Base-by-base conservation (phyloP, 2,888 invertebrate species). In the Deladenus siricidicola region DNA sequence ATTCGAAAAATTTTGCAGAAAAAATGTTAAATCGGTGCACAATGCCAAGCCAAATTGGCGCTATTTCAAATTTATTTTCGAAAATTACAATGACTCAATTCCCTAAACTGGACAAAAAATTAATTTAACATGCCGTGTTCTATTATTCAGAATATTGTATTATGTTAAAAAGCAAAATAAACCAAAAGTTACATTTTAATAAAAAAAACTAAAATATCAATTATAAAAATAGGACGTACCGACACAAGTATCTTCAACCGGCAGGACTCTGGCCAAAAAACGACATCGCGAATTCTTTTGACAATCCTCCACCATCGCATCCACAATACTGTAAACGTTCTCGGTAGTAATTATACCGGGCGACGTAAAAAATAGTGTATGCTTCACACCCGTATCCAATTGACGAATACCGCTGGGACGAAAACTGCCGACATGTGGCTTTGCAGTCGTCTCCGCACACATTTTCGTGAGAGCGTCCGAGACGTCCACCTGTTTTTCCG, bases 361-460 rank as follows among this genome's bases (percentile, higher is more conserved):
- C 6, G 48, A 59, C 43, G 51, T 42, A 17, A 60, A 60, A 45
- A 60, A 60, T 19, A 60, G 29, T 21, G 58, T 60, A 42, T 45
- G 43, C 14, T 49, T 57, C 17, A 54, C 60, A 6, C 52, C 52
- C 14, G 60, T 60, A 19, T 39, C 44, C 8, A 60, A 10, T 39
- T 60, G 60, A 14, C 60, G 58, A 2, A 60, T 8, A 29, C 21
- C 17, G 24, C 10, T 23, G 0, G 30, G n/a, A 26, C 19, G 21
- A 21, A 39, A 34, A 4, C 21, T 53, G 21, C 34, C 29, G 6
- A 34, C 8, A 6, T 6, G 14, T 34, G 39, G 14, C 39, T 34
- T 34, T 19, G 30, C 39, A 34, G 6, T 21, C 3, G n/a, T 53
- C 10, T 30, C 29, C 39, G 29, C 39, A 39, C 53, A 53, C 39